Percentiles rank a stretch among this genome's conserved stretches.
phyloP scores from a whole-genome alignment of 2,888 invertebrate species.

The Flabesymbios commensalis region DNA sequence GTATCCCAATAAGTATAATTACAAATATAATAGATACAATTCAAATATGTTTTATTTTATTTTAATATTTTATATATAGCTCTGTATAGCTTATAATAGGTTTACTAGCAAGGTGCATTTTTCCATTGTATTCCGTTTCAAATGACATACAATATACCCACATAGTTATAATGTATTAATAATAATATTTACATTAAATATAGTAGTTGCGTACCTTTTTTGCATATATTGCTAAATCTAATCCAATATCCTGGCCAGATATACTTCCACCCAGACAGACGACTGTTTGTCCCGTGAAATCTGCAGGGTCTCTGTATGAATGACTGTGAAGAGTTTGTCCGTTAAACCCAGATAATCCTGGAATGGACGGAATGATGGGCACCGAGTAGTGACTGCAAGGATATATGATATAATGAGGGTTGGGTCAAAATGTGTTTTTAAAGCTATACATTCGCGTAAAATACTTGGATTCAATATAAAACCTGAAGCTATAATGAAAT shows the following conservation, averaged over 20 bases:
- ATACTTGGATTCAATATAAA: too few species aligned
- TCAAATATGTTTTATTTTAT: too few species aligned
- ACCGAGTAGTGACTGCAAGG: constrained; percentile 73
- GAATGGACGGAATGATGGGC: constrained; percentile 73
- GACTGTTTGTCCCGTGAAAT: constrained; percentile 71
- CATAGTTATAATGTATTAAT: too few species aligned
- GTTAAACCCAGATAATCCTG: constrained; percentile 67
- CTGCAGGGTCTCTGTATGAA: constrained; percentile 76
- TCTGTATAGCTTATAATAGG: too few species aligned
- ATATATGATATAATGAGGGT: not conserved
- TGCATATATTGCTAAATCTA: constrained; percentile 68
- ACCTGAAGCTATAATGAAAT: too few species aligned
- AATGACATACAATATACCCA: too few species aligned
- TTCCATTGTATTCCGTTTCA: too few species aligned
- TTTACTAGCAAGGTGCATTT: too few species aligned
- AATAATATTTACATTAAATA: too few species aligned
- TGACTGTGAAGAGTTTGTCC: constrained; percentile 79
- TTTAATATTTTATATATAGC: not conserved
- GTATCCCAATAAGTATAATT: too few species aligned
- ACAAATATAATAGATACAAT: too few species aligned
- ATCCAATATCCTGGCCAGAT: constrained; percentile 77
- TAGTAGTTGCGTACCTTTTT: constrained; percentile 39
- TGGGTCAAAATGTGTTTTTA: not conserved
- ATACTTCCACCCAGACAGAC: constrained; percentile 85
- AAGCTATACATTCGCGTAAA: constrained; percentile 8